A percentile compares a stretch with the other conserved stretches of the same genome.
Evolutionary conservation across 2,113 vertebrate species (phyloP).

Genomic region (Oreocharis arfaki): DNA sequence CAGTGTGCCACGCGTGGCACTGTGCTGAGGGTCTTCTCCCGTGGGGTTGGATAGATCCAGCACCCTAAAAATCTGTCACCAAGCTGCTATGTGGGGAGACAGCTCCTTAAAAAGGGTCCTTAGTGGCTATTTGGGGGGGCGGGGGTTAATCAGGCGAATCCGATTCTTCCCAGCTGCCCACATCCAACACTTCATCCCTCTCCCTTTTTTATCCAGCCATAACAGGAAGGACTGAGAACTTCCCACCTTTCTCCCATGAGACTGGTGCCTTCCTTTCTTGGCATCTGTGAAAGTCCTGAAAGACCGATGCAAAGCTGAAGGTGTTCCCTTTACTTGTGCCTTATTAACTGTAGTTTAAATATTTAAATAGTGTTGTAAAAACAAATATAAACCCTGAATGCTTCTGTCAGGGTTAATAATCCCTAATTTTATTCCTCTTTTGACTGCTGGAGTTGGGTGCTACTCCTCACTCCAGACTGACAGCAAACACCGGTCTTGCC

Average conservation of each 20-base stretch:
- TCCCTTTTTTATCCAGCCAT: neutral
- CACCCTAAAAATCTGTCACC: neutral
- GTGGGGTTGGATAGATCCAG: neutral
- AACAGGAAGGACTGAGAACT: neutral
- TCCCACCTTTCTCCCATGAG: neutral
- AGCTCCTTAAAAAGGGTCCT: neutral
- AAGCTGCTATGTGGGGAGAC: neutral
- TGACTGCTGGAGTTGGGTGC: neutral
- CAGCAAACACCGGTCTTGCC: neutral
- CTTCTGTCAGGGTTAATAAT: neutral
- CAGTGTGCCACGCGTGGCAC: rapidly evolving
- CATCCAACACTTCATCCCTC: neutral
- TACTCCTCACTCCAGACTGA: neutral
- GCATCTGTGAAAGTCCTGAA: neutral
- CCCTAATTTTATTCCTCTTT: neutral
- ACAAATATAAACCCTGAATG: neutral
- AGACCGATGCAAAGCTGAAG: neutral
- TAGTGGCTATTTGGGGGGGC: neutral
- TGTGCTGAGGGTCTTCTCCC: rapidly evolving
- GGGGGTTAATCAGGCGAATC: neutral
- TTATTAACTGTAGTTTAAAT: neutral
- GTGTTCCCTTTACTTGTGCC: neutral
- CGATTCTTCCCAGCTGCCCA: neutral
- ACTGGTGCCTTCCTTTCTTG: neutral
- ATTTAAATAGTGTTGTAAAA: neutral